Base-by-base conservation (phyloP, 1,140 invertebrate genomes). In the Anoplophora glabripennis region DNA sequence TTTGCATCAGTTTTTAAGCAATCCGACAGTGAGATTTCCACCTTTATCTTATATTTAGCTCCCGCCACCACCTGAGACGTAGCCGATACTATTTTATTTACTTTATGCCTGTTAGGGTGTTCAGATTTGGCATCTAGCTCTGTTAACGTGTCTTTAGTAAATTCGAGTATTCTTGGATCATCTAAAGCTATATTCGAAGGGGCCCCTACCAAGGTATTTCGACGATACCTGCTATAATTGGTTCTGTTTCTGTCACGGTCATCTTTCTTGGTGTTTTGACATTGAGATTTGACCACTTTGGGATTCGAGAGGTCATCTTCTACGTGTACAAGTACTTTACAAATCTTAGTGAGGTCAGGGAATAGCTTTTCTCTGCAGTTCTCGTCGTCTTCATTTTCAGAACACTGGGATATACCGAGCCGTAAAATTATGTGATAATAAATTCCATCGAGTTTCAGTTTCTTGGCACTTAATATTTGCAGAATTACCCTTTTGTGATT, bases 261-360 rank as follows among this genome's bases (percentile, higher is more conserved):
- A 44, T 68, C 58, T 17, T 66, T 61, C 42, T 69, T 69, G 7
- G 70, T 68, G 55, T 72, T 71, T 18, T 67, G 63, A 53, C 73
- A 77, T 34, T 75, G 71, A 7, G 69, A 72, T 51, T 75, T 75
- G 9, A 75, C 52, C 7, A 77, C 62, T 61, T 70, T 73, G 7
- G 69, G 69, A 46, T 58, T 66, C 1, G 48, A 60, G 48, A 68
- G 68, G 53, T 72, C 67, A 33, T 73, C 69, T 9, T 66, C 68
- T 37, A 73, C 67, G 42, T 72, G 63, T 1, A 76, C 64, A 56
- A 72, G 63, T 1, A 76, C 63, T 53, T 74, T 69, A 49, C 74
- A 77, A 28, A 72, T 68, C 49, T 69, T 73, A 12, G 69, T 71
- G 36, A 59, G 44, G 51, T 70, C 59, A 10, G 64, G 59, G 46